Conservation (phyloP, 2,888 invertebrate genomes). For the Syritta pipiens region DNA sequence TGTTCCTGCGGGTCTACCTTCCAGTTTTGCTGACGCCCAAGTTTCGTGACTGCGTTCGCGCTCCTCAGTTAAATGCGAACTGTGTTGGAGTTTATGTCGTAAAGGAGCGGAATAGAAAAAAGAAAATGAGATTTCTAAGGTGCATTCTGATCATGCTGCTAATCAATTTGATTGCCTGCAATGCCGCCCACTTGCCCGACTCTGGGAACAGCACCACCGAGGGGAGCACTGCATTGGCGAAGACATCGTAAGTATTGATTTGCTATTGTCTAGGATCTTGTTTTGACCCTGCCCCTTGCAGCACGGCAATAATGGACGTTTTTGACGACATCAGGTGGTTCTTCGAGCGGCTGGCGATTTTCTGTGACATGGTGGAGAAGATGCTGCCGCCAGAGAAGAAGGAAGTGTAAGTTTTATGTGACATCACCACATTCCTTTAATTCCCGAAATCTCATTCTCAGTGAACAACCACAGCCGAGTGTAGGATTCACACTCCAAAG, state of each 20-base stretch:
- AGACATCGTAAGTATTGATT: conserved; percentile 43
- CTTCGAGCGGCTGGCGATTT: conserved; percentile 67
- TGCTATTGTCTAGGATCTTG: not conserved
- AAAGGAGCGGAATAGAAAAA: too few species aligned
- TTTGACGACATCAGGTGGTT: conserved; percentile 71
- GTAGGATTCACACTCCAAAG: conserved; percentile 58
- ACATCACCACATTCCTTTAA: not conserved
- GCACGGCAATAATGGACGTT: conserved; percentile 27
- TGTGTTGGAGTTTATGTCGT: too few species aligned
- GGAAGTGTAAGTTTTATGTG: conserved; percentile 41
- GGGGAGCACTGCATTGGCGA: conserved; percentile 36
- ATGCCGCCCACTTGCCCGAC: conserved; percentile 24
- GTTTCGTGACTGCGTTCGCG: too few species aligned
- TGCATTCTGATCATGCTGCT: not conserved
- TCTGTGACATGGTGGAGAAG: conserved; percentile 67
- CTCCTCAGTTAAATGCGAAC: too few species aligned
- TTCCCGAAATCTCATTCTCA: not conserved
- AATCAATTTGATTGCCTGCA: not conserved
- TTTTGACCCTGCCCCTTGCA: not conserved
- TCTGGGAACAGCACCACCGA: conserved; percentile 13
- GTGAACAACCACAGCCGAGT: conserved; percentile 51
- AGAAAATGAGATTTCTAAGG: not conserved
- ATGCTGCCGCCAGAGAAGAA: conserved; percentile 64
- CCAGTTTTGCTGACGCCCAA: too few species aligned
- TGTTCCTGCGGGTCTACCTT: too few species aligned